Evolutionary conservation across 2,888 invertebrate species (phyloP), one percentile per base, ranked within the genome.

Genomic region (Cephus rjabovi): DNA sequence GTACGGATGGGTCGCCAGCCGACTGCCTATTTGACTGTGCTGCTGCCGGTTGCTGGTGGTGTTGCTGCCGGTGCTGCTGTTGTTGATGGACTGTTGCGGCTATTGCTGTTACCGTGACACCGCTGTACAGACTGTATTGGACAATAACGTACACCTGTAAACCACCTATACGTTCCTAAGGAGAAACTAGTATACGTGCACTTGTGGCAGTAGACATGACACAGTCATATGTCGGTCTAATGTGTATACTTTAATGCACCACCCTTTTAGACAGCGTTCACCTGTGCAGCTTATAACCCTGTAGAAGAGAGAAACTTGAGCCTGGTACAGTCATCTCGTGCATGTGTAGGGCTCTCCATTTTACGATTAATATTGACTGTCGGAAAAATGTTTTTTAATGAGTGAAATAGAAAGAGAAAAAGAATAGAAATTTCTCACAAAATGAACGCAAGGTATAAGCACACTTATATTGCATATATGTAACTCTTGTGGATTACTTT

Each of bases 1-100:
- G 82, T 83, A 80, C 81, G 85, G 86, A 80, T 86, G 83, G 82
- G 78, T 81, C 83, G 84, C 86, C 85, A 81, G 85, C 82, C 84
- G 84, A 86, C 86, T 85, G 86, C 86, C 83, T 34, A 34, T 71
- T 34, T 15, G 71, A 34, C 71, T 34, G 71, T 34, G 71, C 23
- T 71, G 56, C 9, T 56, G 56, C 23, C 56, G 23, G 56, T 40
- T 40, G 40, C 15, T 23, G 23, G 40, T 40, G 40, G 6, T 23
- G 56, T 9, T 40, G 40, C 23, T 40, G 40, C 6, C 15, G 40
- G 23, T 40, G 40, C 15, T 56, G 56, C 56, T 56, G 23, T 23
- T 56, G 56, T 56, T 56, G 56, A 56, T 56, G 56, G 56, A 23
- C 56, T 56, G 56, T 15, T 56, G 56, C 56, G 56, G 56, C 56